Base-by-base conservation (phyloP, 2,113 vertebrate species). In the Pedionomus torquatus region DNA sequence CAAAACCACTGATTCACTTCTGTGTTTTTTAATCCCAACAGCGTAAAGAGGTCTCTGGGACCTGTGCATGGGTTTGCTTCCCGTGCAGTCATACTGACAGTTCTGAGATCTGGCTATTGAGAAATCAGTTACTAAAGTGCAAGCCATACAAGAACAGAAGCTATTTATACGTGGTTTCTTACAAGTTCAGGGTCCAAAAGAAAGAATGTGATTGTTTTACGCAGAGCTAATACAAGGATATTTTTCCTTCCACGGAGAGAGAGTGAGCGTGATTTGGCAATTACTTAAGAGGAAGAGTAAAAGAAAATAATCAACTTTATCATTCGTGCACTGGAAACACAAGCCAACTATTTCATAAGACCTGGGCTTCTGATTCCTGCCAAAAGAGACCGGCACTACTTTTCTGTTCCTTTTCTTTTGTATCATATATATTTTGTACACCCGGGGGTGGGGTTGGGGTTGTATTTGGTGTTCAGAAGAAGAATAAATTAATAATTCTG, bases 51-150 rank as follows among this genome's bases (percentile, higher is more conserved):
- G 37, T 88, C 95, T 87, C 80, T 72, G 13, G 28, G 70, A 76
- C 65, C 92, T 94, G 79, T 89, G 92, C 95, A 96, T 95, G 91
- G 52, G 94, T 97, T 96, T 95, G 95, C 95, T 97, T 97, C 84
- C 95, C 11, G 19, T 83, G 90, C 95, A 92, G 76, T 96, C 87
- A 68, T 93, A 96, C 54, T 75, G 97, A 94, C 83, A 92, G 75
- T 90, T 95, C 61, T 93, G 96, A 98, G 97, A 98, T 97, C 95
- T 97, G 97, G 97, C 97, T 97, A 91, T 94, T 78, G 92, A 97
- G 95, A 96, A 96, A 89, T 97, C 95, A 96, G 97, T 97, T 97
- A 97, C 95, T 93, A 82, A 92, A 95, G 94, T 79, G 93, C 94
- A 75, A 83, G 63, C 87, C 85, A 9, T 78, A 93, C 76, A 77